Base-by-base conservation (phyloP, 2,113 vertebrate species). In the Oreochromis spilurus region DNA sequence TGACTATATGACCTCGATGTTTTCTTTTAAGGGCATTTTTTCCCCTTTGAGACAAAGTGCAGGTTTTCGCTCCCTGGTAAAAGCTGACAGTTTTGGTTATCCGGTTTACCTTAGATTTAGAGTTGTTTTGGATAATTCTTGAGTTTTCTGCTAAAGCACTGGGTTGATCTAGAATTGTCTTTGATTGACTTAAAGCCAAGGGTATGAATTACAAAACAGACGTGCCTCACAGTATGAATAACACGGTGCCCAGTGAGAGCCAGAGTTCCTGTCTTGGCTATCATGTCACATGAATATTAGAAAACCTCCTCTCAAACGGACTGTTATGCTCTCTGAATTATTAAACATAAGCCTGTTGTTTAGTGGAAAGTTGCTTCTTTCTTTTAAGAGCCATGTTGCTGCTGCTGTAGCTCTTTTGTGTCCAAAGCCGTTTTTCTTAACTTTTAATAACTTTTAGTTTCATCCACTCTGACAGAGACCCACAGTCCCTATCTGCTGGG, bases 201-300 rank as follows among this genome's bases (percentile, higher is more conserved):
- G 65, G 83, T 92, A 93, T 94, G 85, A 94, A 92, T 93, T 94
- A 91, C 94, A 94, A 90, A 95, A 84, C 48, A 50, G 34, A 82
- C n/a, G 57, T 87, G 79, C 40, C 77, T 91, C 83, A 50, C 86
- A 57, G 90, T 91, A 86, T 95, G 93, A 94, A 91, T 94, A 93
- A 90, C 91, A 92, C 45, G 43, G 81, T 43, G 82, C 88, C 85
- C 89, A 82, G 85, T 67, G 92, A 94, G 93, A 92, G 90, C 65
- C 86, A 72, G 90, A 92, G 65, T 90, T 94, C 83, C 91, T 91
- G 88, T 93, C 92, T 92, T 88, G 90, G 91, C 91, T 89, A 95
- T 94, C 93, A 93, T 93, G 92, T 95, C 92, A 87, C 94, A 95
- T 95, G 84, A 94, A 95, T 95, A 95, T 94, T 94, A 91, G 88